Conservation (phyloP, 2,888 invertebrate species). For the Eudasyphora cyanicolor region DNA sequence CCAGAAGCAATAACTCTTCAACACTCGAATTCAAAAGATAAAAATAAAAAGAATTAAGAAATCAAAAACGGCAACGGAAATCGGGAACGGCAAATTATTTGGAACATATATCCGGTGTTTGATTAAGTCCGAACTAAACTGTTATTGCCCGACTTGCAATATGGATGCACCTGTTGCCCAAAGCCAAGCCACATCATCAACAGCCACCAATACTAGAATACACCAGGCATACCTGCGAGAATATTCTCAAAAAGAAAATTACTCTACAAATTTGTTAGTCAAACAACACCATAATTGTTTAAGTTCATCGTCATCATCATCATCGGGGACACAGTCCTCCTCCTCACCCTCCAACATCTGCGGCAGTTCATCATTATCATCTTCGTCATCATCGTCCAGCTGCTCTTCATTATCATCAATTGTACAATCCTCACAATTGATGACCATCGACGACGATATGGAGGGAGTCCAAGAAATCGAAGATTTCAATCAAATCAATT, state of each 20-base stretch:
- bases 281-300: conserved; percentile 30
- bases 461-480: conserved; percentile 51
- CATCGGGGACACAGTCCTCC: conserved; percentile 15
- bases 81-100: not conserved
- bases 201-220: not conserved
- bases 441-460: conserved; percentile 56
- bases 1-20: not conserved
- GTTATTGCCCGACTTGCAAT: not conserved
- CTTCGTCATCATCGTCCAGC: conserved; percentile 10
- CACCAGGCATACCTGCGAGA: conserved; percentile 2
- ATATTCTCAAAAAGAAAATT: conserved; percentile 39
- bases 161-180: conserved; percentile 19
- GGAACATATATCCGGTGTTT: not conserved
- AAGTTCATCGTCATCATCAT: conserved; percentile 31
- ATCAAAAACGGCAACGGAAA: not conserved
- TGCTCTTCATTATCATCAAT: conserved; percentile 38
- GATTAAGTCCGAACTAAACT: not conserved
- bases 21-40: not conserved
- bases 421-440: conserved; percentile 50
- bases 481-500: conserved; percentile 68
- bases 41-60: not conserved
- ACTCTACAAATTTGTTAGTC: conserved; percentile 14
- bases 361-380: conserved; percentile 1
- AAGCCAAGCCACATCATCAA: not conserved
- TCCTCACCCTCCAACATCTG: not conserved